Evolutionary conservation across 2,888 invertebrate species (phyloP).

Genomic region (Alviniconcha strummeri): DNA sequence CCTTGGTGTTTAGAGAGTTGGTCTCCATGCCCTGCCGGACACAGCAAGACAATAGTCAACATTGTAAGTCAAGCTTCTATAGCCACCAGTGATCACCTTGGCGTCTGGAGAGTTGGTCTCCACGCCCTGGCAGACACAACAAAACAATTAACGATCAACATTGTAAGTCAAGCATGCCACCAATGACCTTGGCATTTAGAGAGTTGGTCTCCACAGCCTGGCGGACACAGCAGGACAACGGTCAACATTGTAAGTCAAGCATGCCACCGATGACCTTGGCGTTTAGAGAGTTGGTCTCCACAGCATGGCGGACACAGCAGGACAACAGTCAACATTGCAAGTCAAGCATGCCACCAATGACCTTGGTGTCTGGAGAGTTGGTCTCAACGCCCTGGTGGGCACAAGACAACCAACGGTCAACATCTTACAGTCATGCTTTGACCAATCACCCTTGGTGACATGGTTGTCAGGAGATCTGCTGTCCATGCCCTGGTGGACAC

Average conservation of each 20-base stretch:
- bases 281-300: background rate
- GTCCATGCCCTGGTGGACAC: background rate
- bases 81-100: conserved; percentile 86
- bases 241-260: background rate
- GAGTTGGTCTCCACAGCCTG: conserved; percentile 46
- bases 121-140: conserved; percentile 49
- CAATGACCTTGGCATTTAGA: background rate
- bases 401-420: too few species aligned
- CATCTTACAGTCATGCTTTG: background rate
- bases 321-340: background rate
- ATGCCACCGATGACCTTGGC: background rate
- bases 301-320: background rate
- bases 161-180: background rate
- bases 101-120: conserved; percentile 91
- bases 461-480: background rate
- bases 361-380: background rate
- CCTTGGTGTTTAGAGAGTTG: conserved; percentile 87
- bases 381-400: conserved; percentile 44
- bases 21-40: conserved; percentile 77
- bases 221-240: background rate
- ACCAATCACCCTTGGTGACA: background rate
- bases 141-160: background rate
- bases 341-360: background rate
- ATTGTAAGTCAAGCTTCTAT: background rate
- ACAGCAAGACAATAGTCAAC: too few species aligned